A percentile compares a stretch with the other conserved stretches of the same genome.
These are phyloP conservation scores for Parasteatoda tepidariorum DNA, from an alignment of 1,140 invertebrate species.

Conservation along the genomic window DNA sequence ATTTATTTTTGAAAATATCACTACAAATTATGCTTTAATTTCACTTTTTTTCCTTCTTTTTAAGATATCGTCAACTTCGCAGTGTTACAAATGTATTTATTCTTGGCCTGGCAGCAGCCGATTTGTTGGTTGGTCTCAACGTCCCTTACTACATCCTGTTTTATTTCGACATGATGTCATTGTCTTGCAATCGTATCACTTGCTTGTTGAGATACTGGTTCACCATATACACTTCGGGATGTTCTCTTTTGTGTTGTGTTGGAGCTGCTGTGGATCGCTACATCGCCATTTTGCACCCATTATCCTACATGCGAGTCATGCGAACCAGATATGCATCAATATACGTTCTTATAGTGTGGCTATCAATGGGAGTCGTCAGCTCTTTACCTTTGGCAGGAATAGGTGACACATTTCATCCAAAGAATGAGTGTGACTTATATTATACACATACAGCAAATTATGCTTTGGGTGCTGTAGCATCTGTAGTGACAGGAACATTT, in stretches of 20 bases:
- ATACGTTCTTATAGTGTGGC: constrained; percentile 55
- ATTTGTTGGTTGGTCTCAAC: constrained; percentile 80
- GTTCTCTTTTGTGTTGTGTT: constrained; percentile 62
- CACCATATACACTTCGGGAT: constrained; percentile 60
- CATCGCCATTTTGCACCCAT: constrained; percentile 89
- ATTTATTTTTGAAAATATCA: no score
- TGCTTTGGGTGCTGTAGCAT: constrained; percentile 55
- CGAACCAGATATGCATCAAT: constrained; percentile 13
- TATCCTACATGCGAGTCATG: constrained; percentile 68
- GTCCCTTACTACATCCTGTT: constrained; percentile 79
- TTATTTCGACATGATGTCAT: constrained; percentile 60
- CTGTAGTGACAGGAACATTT: constrained; percentile 61
- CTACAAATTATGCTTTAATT: neutral
- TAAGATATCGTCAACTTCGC: constrained; percentile 77
- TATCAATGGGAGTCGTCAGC: constrained; percentile 61
- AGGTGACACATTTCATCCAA: constrained; percentile 36
- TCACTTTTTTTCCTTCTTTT: constrained; percentile 68
- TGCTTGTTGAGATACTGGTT: constrained; percentile 63
- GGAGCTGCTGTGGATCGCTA: constrained; percentile 76
- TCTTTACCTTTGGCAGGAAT: constrained; percentile 60
- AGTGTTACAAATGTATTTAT: constrained; percentile 83
- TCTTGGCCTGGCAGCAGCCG: constrained; percentile 80
- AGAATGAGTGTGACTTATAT: constrained; percentile 63
- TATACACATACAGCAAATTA: constrained; percentile 60
- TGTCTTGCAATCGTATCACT: constrained; percentile 56